phyloP scores from a whole-genome alignment of 2,888 invertebrate genomes.

The Aphodius sticticus region DNA sequence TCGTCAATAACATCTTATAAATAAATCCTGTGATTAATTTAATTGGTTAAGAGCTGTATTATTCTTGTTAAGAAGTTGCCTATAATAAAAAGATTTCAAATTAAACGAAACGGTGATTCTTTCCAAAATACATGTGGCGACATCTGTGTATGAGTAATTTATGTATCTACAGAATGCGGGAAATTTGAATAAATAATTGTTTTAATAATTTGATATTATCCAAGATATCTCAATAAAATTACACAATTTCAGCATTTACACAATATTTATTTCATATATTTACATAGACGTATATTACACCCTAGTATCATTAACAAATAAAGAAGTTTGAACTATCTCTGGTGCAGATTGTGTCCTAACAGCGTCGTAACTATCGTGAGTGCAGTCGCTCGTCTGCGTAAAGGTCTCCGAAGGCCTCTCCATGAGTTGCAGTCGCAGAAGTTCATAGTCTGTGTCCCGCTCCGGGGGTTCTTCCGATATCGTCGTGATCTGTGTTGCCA shows the following conservation, averaged over 20 bases:
- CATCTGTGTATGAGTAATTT: too few relatives aligned
- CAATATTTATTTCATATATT: conserved; percentile 13
- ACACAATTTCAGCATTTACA: background rate
- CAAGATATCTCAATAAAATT: too few relatives aligned
- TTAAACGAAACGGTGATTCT: too few relatives aligned
- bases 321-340: conserved; percentile 44
- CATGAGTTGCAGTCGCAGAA: conserved; percentile 29
- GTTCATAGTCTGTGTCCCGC: conserved; percentile 15
- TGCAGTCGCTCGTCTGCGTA: conserved; percentile 31
- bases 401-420: conserved; percentile 33
- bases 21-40: too few relatives aligned
- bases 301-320: conserved; percentile 39
- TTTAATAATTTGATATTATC: too few relatives aligned
- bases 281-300: conserved; percentile 20
- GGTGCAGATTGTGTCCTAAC: conserved; percentile 46
- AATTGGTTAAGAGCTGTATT: too few relatives aligned
- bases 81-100: too few relatives aligned
- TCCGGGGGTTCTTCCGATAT: conserved; percentile 12
- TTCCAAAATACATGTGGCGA: too few relatives aligned
- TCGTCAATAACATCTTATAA: too few relatives aligned
- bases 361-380: conserved; percentile 31
- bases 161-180: too few relatives aligned
- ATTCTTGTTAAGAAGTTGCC: too few relatives aligned
- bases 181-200: too few relatives aligned
- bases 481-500: background rate